Conservation (phyloP, 2,797 vertebrate species). For the Crocodylus rhombifer region DNA sequence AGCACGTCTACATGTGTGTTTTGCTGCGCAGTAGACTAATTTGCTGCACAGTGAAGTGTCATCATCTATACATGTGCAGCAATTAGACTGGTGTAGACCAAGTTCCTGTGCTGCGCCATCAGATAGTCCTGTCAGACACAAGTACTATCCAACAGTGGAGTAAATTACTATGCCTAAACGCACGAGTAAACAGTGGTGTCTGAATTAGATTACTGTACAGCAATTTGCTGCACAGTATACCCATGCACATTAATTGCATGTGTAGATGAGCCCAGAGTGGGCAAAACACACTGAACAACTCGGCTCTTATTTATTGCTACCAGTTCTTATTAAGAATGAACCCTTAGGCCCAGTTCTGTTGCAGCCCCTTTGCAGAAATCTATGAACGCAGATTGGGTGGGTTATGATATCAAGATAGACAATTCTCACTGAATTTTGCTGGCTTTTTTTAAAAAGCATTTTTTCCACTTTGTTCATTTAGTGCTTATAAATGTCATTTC, state of each 20-base stretch:
- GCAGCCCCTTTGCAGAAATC: conserved; percentile 2
- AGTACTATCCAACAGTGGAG: no score
- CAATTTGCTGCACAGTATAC: no score
- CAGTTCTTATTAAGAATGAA: neutral
- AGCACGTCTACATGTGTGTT: no score
- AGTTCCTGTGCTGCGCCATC: no score
- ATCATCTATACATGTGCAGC: no score
- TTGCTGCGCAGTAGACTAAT: no score
- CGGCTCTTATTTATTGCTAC: neutral
- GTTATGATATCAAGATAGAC: conserved; percentile 24
- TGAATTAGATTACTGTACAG: no score
- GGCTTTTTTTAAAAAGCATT: conserved; percentile 37
- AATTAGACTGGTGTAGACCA: no score
- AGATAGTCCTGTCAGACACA: no score
- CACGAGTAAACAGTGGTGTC: no score
- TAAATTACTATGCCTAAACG: no score
- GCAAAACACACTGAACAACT: neutral
- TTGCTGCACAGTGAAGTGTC: no score
- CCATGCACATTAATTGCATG: neutral
- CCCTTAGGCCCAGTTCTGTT: neutral
- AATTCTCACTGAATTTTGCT: conserved; percentile 28
- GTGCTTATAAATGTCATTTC: conserved; percentile 62
- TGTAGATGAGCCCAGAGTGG: accelerated
- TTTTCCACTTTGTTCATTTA: conserved; percentile 23
- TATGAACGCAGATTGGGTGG: neutral